Conservation (phyloP, 2,797 vertebrate genomes). For the Steatocranus sp. region DNA sequence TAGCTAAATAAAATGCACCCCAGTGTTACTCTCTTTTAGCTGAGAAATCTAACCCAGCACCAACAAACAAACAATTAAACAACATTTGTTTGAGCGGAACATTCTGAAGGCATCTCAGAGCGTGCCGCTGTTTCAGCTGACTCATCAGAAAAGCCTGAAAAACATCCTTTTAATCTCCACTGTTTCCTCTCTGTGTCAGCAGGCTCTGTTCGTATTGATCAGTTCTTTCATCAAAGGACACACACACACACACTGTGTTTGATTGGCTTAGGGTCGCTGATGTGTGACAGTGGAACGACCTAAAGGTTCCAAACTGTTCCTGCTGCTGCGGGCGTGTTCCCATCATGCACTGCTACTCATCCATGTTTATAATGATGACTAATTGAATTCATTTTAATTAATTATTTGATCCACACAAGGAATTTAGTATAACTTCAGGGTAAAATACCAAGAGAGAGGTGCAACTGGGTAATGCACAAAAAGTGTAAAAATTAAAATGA, state of each 20-base stretch:
- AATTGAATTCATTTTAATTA: background rate
- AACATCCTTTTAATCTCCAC: slow-evolving; percentile 31
- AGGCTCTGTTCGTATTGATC: slow-evolving; percentile 37
- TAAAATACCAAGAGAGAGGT: background rate
- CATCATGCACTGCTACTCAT: slow-evolving; percentile 10
- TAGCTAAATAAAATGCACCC: background rate
- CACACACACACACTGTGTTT: background rate
- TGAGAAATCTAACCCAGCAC: background rate
- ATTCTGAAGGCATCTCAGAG: slow-evolving; percentile 4
- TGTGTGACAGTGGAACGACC: background rate
- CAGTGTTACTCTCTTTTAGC: background rate
- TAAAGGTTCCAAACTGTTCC: background rate
- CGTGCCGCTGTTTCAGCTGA: slow-evolving; percentile 26
- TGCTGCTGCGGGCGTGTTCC: background rate
- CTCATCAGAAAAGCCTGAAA: slow-evolving; percentile 24
- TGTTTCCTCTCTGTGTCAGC: slow-evolving; percentile 42
- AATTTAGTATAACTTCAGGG: background rate
- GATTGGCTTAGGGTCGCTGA: slow-evolving; percentile 6
- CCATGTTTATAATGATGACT: background rate
- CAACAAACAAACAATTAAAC: slow-evolving; percentile 5
- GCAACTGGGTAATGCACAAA: background rate
- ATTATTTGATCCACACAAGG: background rate
- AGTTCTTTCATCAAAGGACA: slow-evolving; percentile 32
- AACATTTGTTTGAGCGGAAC: background rate
- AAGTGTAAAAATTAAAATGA: background rate